Evolutionary conservation across 2,797 vertebrate species (phyloP).

Genomic region (Molossus molossus): DNA sequence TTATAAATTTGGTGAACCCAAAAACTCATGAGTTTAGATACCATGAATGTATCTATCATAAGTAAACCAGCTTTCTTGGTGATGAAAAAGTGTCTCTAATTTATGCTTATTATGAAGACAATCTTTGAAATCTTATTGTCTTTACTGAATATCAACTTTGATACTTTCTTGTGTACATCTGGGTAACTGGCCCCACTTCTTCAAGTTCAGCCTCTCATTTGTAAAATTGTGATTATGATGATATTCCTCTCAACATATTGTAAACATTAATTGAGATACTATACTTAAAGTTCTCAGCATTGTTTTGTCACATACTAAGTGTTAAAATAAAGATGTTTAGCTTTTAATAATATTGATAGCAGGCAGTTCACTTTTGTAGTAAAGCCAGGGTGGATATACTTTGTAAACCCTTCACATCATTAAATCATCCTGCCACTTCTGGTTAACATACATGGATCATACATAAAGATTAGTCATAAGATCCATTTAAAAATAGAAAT

Average conservation of each 20-base stretch:
- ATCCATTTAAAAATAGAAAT: conserved; percentile 24
- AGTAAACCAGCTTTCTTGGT: neutral
- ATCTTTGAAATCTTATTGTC: neutral
- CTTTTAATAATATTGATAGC: neutral
- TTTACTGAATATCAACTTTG: neutral
- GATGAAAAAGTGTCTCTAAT: neutral
- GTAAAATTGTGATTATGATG: neutral
- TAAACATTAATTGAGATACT: neutral
- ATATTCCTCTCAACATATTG: neutral
- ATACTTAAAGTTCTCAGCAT: neutral
- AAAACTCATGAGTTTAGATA: neutral
- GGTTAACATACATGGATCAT: neutral
- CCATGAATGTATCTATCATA: neutral
- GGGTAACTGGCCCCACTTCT: neutral
- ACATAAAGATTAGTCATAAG: neutral
- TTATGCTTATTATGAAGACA: neutral
- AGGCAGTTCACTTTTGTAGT: neutral
- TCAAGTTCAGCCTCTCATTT: neutral
- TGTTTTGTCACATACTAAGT: neutral
- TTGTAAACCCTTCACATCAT: neutral
- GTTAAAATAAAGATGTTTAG: neutral
- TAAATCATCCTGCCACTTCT: neutral
- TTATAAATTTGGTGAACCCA: neutral
- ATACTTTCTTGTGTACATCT: neutral
- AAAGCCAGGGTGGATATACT: neutral